Evolutionary conservation across 2,888 invertebrate genomes (phyloP).

Genomic region (Perizoma affinitatum): DNA sequence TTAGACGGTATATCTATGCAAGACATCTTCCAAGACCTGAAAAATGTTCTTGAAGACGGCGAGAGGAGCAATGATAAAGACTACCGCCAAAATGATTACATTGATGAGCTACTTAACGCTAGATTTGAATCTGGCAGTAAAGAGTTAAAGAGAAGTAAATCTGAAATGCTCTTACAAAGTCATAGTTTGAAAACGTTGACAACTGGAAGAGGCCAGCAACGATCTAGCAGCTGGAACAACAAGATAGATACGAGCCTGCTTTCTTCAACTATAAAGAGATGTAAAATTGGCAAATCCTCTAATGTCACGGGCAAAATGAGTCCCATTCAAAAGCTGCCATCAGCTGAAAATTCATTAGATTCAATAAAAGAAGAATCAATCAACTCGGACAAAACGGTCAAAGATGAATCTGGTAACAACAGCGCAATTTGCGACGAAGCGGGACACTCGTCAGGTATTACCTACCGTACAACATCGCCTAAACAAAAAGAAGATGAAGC

Average conservation of each 20-base stretch:
- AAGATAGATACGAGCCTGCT: slow-evolving; percentile 86
- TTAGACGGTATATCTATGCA: slow-evolving; percentile 94
- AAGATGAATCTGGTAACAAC: slow-evolving; percentile 58
- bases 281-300: slow-evolving; percentile 84
- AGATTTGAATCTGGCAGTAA: slow-evolving; percentile 77
- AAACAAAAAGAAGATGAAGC: slow-evolving; percentile 73
- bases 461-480: slow-evolving; percentile 68
- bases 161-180: slow-evolving; percentile 84
- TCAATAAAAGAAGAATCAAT: slow-evolving; percentile 65
- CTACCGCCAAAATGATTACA: slow-evolving; percentile 79
- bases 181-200: slow-evolving; percentile 77
- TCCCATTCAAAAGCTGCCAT: slow-evolving; percentile 64
- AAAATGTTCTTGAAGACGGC: slow-evolving; percentile 79
- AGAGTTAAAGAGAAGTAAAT: slow-evolving; percentile 86
- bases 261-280: slow-evolving; percentile 86
- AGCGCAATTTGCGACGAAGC: slow-evolving; percentile 63
- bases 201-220: slow-evolving; percentile 84
- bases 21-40: slow-evolving; percentile 91
- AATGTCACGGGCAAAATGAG: slow-evolving; percentile 74
- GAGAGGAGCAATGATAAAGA: slow-evolving; percentile 77
- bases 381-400: slow-evolving; percentile 63
- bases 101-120: slow-evolving; percentile 83
- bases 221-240: slow-evolving; percentile 89
- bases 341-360: slow-evolving; percentile 64
- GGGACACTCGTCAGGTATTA: slow-evolving; percentile 76